A percentile compares a stretch with the other conserved stretches of the same genome.
These are phyloP conservation scores for Cydia strobilella DNA, from an alignment of 1,140 invertebrate genomes.

Conservation along the genomic window DNA sequence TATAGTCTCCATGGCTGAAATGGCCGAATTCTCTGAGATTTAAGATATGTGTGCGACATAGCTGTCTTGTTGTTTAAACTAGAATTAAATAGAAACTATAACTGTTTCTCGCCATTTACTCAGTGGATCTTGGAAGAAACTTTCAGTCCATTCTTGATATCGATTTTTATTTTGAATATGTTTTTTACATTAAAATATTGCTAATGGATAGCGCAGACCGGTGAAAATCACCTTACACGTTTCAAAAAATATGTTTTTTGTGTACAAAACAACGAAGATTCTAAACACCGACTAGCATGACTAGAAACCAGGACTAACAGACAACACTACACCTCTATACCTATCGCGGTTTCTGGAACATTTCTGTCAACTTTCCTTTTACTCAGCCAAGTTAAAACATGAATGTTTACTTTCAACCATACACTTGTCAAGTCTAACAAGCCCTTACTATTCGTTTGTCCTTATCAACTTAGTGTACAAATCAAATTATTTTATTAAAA, in stretches of 20 bases:
- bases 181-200: constrained; percentile 48
- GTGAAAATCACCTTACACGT: constrained; percentile 56
- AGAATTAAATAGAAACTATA: background rate
- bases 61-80: background rate
- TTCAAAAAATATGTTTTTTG: constrained; percentile 75
- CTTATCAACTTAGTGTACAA: no score
- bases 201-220: constrained; percentile 35
- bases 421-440: no score
- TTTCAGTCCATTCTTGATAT: constrained; percentile 26
- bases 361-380: background rate
- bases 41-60: no score
- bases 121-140: constrained; percentile 24
- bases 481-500: no score
- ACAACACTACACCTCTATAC: constrained; percentile 49
- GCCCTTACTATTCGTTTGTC: no score
- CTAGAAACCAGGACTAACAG: constrained; percentile 27
- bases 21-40: no score
- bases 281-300: constrained; percentile 43
- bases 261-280: constrained; percentile 69
- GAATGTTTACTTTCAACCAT: no score
- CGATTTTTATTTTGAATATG: constrained; percentile 33
- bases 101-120: background rate
- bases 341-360: background rate
- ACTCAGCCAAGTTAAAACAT: no score
- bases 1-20: no score